Conservation (phyloP, 2,797 vertebrate species). For the Falco novaeseelandiae region DNA sequence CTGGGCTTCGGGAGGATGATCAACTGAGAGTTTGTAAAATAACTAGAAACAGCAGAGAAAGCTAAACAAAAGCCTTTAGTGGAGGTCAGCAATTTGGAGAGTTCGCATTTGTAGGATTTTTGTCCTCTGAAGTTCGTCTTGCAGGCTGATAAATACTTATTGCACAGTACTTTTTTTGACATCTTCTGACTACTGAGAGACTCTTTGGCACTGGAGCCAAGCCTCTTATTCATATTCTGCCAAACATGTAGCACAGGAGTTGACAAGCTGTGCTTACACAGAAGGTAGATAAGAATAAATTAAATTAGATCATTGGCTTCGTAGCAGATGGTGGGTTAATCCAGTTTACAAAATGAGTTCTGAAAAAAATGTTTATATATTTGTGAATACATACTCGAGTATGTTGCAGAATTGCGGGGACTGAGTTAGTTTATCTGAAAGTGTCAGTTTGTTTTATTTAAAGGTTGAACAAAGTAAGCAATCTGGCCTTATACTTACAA, state of each 20-base stretch:
- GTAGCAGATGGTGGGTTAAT: constrained; percentile 71
- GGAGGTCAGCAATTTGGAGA: constrained; percentile 26
- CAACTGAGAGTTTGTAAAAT: constrained; percentile 28
- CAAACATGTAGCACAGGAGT: constrained; percentile 52
- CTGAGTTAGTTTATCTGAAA: neutral
- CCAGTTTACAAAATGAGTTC: constrained; percentile 56
- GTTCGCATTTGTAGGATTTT: neutral
- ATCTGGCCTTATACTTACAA: neutral
- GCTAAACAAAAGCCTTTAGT: constrained; percentile 7
- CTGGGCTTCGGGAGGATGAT: neutral
- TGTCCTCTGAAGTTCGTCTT: neutral
- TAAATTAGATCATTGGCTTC: constrained; percentile 75
- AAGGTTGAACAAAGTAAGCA: neutral
- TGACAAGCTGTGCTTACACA: constrained; percentile 74
- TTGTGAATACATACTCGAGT: neutral
- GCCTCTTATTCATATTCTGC: constrained; percentile 58
- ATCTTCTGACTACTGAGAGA: neutral
- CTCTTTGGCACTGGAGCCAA: constrained; percentile 39
- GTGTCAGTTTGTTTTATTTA: neutral
- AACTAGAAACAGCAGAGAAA: constrained; percentile 1
- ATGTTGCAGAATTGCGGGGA: neutral
- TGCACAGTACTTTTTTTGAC: neutral
- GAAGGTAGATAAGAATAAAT: constrained; percentile 76
- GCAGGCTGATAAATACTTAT: neutral
- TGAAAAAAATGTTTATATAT: neutral